phyloP scores from a whole-genome alignment of 64 coral and sea anemone genomes.

The Actinia equina region DNA sequence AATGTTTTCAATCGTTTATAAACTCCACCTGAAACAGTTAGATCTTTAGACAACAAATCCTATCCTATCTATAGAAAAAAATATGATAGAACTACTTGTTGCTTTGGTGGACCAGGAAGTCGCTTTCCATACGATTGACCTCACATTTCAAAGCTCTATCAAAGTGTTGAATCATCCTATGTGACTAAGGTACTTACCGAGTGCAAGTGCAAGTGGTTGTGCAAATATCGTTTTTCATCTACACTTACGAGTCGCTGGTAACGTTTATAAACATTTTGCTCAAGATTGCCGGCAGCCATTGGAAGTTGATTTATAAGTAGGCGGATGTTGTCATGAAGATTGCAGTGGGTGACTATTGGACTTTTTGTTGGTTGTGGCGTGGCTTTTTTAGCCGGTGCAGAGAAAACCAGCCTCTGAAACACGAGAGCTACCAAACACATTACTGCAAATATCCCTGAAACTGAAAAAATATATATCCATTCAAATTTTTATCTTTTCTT shows the following conservation, averaged over 20 bases:
- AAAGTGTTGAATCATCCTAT: too few relatives aligned
- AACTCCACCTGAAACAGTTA: too few relatives aligned
- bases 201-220: not conserved
- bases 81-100: too few relatives aligned
- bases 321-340: not conserved
- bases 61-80: too few relatives aligned
- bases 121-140: too few relatives aligned
- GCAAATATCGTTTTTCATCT: not conserved
- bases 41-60: too few relatives aligned
- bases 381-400: not conserved
- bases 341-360: not conserved
- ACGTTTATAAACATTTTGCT: not conserved
- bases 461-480: not conserved
- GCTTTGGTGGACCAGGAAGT: too few relatives aligned
- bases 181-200: too few relatives aligned
- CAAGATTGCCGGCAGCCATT: not conserved
- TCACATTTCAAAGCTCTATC: too few relatives aligned
- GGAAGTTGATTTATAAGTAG: not conserved
- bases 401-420: not conserved
- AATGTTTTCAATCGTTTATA: too few relatives aligned
- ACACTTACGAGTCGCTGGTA: not conserved
- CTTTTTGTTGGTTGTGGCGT: not conserved
- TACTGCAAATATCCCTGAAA: not conserved
- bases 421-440: not conserved
- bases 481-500: too few relatives aligned